phyloP scores from a whole-genome alignment of 2,797 vertebrate genomes.

The Myotis daubentonii region DNA sequence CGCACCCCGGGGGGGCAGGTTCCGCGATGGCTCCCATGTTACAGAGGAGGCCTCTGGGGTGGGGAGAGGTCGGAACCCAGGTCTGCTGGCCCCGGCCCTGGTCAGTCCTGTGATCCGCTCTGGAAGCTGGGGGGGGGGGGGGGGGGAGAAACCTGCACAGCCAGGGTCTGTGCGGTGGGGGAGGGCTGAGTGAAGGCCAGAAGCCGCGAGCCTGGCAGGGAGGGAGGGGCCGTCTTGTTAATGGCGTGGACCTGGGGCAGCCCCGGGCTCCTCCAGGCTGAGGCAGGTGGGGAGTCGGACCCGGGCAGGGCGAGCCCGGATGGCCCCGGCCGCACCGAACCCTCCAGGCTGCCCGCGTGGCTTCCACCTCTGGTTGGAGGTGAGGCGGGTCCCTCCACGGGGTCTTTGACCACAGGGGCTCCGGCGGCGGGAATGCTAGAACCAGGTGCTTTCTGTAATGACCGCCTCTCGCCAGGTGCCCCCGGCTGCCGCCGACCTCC shows the following conservation, averaged over 20 bases:
- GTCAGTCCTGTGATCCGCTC: background rate
- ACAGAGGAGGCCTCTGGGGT: background rate
- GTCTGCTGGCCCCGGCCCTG: background rate
- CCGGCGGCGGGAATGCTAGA: background rate
- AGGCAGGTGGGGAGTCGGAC: background rate
- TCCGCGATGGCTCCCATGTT: background rate
- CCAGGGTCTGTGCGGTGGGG: background rate
- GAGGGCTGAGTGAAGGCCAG: background rate
- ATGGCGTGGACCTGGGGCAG: background rate
- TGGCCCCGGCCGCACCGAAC: fast-evolving
- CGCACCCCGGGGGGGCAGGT: background rate
- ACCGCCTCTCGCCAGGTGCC: background rate
- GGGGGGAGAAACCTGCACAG: background rate
- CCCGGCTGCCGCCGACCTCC: background rate
- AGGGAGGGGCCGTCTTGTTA: background rate
- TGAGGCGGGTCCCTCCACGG: background rate
- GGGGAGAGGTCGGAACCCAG: background rate
- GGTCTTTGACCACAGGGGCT: background rate
- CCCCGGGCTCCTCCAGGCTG: background rate
- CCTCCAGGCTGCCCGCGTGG: fast-evolving
- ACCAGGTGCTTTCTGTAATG: constrained; percentile 22
- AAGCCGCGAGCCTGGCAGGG: background rate
- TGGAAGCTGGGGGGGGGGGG: background rate
- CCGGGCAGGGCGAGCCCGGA: too few species aligned
- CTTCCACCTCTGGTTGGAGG: background rate